Evolutionary conservation across 2,797 vertebrate genomes (phyloP).

Genomic region (Onychomys arenicola): DNA sequence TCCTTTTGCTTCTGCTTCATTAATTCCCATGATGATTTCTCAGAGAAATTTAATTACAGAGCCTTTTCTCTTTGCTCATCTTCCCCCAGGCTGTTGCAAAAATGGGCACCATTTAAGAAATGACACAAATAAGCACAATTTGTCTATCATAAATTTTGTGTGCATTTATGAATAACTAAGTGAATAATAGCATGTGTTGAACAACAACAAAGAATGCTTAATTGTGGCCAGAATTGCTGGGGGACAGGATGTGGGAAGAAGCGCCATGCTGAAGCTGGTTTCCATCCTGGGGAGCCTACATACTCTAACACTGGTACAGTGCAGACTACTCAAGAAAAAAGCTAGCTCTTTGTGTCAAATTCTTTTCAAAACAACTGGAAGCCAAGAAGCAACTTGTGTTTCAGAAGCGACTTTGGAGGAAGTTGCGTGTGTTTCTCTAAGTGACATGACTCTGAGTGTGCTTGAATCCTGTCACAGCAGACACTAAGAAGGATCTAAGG

Average conservation of each 20-base stretch:
- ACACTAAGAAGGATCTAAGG: not conserved
- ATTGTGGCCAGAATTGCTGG: not conserved
- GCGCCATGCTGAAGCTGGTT: not conserved
- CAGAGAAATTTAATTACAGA: conserved; percentile 60
- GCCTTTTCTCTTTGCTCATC: not conserved
- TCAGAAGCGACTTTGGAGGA: not conserved
- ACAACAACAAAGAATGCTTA: not conserved
- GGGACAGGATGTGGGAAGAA: not conserved
- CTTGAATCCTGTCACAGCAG: not conserved
- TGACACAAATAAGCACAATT: conserved; percentile 21
- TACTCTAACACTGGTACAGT: accelerated
- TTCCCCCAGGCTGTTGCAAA: not conserved
- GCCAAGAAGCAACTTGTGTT: not conserved
- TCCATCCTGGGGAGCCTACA: not conserved
- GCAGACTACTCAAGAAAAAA: not conserved
- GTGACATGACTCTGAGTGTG: not conserved
- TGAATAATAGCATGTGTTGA: conserved; percentile 48
- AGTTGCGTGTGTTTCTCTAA: not conserved
- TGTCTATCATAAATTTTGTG: conserved; percentile 5
- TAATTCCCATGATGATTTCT: conserved; percentile 52
- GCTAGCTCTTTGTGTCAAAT: not conserved
- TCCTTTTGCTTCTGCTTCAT: conserved; percentile 49
- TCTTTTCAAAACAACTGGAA: conserved; percentile 14
- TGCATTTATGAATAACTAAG: conserved; percentile 44
- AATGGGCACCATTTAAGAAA: conserved; percentile 40